Evolutionary conservation across 2,113 vertebrate genomes (phyloP), one percentile per base, ranked within the genome.

Genomic region (Phyllopteryx taeniolatus): DNA sequence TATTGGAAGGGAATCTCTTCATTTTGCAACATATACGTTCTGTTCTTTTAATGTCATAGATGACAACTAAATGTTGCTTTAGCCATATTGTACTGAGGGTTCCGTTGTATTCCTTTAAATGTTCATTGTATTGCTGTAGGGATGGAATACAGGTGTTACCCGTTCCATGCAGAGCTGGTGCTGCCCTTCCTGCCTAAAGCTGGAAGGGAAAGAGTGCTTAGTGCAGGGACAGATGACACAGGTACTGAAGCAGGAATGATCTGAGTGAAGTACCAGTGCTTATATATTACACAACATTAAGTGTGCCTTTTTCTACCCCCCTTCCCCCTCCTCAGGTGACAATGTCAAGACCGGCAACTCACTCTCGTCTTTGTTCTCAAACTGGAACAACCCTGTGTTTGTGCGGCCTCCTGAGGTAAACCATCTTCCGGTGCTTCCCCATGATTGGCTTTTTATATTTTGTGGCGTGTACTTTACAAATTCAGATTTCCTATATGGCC

Each of bases 371-470:
- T 42, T 97, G 76, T 93, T 96, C 89, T 94, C 95, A 31, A 92
- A 95, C 73, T 99, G 98, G 98, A 86, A 93, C 65, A 99, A 99
- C 88, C 98, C 97, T 13, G 94, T 99, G 76, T 99, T 98, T 91
- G 87, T 93, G 67, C 92, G 89, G 49, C 94, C 89, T 72, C 94
- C 95, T 64, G 83, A 88, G 91, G 98, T 97, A 90, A 90, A 87
- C 6, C 17, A 62, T 53, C 5, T 10, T 11, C 1, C 5, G 17
- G 35, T 42, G 68, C 35, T 61, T 17, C 8, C 17, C 17, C 33
- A 35, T 7, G 15, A 19, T 39, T 61, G 31, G 15, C 49, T 51
- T 57, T 57, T 27, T 22, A 27, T 27, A 44, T 7, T 22, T 5
- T 63, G 14, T 64, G 19, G 4, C 57, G 4, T 59, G 13, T 15